Percentiles rank a stretch among this genome's conserved stretches.
These are phyloP conservation scores for Marasmarcha lunaedactyla DNA, from an alignment of 2,888 invertebrate genomes.

Conservation along the genomic window DNA sequence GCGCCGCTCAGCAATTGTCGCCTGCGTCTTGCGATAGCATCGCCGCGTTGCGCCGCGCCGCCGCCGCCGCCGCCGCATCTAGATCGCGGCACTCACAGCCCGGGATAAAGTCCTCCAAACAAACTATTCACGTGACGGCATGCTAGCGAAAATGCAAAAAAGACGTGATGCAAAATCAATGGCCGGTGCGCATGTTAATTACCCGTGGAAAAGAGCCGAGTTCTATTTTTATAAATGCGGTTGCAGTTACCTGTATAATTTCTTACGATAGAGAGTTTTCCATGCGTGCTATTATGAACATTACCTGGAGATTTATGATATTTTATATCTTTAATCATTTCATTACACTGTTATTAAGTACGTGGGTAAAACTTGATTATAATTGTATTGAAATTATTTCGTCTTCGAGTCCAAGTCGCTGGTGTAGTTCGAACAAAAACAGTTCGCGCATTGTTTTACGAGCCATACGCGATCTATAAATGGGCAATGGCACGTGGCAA, in stretches of 20 bases:
- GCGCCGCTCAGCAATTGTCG: conserved; percentile 15
- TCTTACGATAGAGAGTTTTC: too few relatives aligned
- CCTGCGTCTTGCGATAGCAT: conserved; percentile 48
- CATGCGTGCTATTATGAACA: too few relatives aligned
- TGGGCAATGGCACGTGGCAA: not conserved
- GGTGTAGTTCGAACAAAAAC: not conserved
- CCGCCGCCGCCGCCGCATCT: conserved; percentile 48
- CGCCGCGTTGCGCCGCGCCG: conserved; percentile 43
- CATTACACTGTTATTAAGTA: too few relatives aligned
- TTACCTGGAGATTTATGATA: too few relatives aligned
- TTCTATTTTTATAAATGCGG: too few relatives aligned
- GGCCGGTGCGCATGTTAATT: not conserved
- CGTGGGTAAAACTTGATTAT: too few relatives aligned
- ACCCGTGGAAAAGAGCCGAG: not conserved
- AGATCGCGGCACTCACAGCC: conserved; percentile 60
- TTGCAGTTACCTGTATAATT: too few relatives aligned
- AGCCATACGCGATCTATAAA: not conserved
- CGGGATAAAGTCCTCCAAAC: conserved; percentile 61
- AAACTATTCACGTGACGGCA: conserved; percentile 44
- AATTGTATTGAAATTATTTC: too few relatives aligned
- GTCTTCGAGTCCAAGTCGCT: too few relatives aligned
- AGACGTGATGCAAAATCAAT: not conserved
- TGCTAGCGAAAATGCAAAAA: conserved; percentile 35
- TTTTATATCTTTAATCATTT: too few relatives aligned
- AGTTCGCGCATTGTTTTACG: not conserved